These are phyloP conservation scores for Mystacides longicornis DNA, from an alignment of 2,888 invertebrate species.

Conservation along the genomic window DNA sequence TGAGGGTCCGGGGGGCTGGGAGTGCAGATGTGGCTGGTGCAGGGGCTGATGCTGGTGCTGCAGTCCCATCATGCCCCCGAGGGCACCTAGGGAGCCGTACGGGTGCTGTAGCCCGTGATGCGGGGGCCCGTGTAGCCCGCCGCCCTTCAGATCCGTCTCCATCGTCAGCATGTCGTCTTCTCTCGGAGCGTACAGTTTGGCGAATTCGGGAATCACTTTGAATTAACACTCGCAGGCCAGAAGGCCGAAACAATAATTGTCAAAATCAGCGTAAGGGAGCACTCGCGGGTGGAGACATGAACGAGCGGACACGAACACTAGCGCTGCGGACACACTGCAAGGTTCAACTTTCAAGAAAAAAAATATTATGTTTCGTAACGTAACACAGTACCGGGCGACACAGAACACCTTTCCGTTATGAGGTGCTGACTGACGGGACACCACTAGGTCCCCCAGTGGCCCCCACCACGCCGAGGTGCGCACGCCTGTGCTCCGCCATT, in stretches of 20 bases:
- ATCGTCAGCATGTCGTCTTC: constrained; percentile 84
- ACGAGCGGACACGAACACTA: no score
- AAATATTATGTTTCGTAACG: no score
- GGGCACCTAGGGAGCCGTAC: constrained; percentile 68
- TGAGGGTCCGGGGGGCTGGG: constrained; percentile 34
- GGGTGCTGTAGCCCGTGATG: constrained; percentile 73
- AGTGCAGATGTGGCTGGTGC: constrained; percentile 53
- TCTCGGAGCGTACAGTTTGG: constrained; percentile 79
- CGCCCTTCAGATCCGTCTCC: constrained; percentile 87
- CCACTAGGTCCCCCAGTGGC: constrained; percentile 27
- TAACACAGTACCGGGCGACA: constrained; percentile 28
- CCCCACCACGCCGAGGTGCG: constrained; percentile 32
- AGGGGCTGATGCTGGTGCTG: constrained; percentile 55
- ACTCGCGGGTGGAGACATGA: constrained; percentile 40
- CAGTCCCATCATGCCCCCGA: constrained; percentile 58
- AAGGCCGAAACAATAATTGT: constrained; percentile 27
- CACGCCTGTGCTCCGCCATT: constrained; percentile 18
- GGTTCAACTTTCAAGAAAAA: constrained; percentile 32
- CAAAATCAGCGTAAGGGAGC: constrained; percentile 30
- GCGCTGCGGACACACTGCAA: constrained; percentile 4
- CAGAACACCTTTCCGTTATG: constrained; percentile 48
- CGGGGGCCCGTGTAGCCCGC: constrained; percentile 80
- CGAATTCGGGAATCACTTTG: constrained; percentile 31
- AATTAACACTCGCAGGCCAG: constrained; percentile 35
- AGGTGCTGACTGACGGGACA: constrained; percentile 30